Base-by-base conservation (phyloP, 2,888 invertebrate genomes). In the Meloe dianella region DNA sequence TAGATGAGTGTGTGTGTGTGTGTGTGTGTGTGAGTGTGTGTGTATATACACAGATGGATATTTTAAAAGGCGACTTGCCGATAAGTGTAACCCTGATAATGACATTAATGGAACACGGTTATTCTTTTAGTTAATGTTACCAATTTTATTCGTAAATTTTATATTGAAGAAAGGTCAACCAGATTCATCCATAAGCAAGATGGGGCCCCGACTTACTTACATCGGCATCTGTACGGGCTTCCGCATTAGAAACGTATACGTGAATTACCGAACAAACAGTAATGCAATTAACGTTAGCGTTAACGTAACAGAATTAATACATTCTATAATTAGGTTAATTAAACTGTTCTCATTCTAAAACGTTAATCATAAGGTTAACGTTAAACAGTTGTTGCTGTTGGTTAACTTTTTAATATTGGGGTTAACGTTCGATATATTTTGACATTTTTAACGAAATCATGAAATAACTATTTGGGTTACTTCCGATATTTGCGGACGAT, bases 71-170 rank as follows among this genome's bases (percentile, higher is more conserved):
- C 60, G 60, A 56, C 63, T 59, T 62, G 67, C 57, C 69, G 70
- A 74, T 74, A 75, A 73, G 66, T 65, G 63, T 66, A 73, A 64
- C 74, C 73, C 65, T 73, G 77, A 76, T 78, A 77, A 73, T 75
- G 73, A 76, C 75, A 76, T 77, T 76, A 78, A 78, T 76, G 77
- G 78, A 78, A 79, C 77, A 77, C 71, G 78, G 71, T 76, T 78
- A 76, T 78, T 78, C 77, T 78, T 75, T 78, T 77, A 79, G 74
- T 74, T 74, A 73, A 75, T 71, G 71, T 71, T 71, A 68, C 68
- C 73, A 74, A 74, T 73, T 72, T 71, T 67, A 66, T 41, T 68
- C 60, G 68, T 63, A 51, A 70, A 66, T 68, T 61, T 64, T 60
- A 57, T 27, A 22, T 35, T 47, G n/a, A 38, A 27, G 3, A 41